Evolutionary conservation across 1,140 invertebrate species (phyloP), one percentile per base, ranked within the genome.

Genomic region (Bombus sylvicola): DNA sequence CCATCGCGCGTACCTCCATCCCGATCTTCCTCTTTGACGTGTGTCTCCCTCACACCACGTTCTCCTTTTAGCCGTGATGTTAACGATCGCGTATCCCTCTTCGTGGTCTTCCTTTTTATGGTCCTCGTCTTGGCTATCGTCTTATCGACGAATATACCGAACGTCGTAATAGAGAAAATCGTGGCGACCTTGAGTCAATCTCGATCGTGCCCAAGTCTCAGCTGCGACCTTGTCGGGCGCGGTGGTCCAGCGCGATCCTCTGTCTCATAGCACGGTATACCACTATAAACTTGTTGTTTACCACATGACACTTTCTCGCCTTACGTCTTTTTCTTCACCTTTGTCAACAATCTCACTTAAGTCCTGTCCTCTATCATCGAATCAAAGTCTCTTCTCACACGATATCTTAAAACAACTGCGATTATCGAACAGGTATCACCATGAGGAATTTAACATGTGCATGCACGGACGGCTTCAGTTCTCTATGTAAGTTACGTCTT

Each of bases 1-100:
- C 95, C 94, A 95, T 95, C 74, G 93, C 93, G 72, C 94, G 92
- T 79, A 95, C 94, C 91, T 95, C 95, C 95, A 95, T 95, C 89
- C 91, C 94, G 91, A 64, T 74, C 37, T 66, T n/a, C 18, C 13
- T 41, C 34, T 22, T 4, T 22, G 15, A 25, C 3, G 28, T 43
- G 64, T 31, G 6, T 53, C 43, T 34, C 62, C 74, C 37, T 31
- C 12, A 37, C 81, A 15, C 39, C 68, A 39, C 47, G 71, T 18
- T 37, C 76, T 77, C 31, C 66, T 39, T 25, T 25, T 77, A 62
- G 41, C 73, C 81, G 82, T 69, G 74, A 62, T 47, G 66, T 28
- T 59, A 41, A 22, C 73, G 72, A 41, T 66, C 22, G 57, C 37
- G 66, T 78, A 73, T 37, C 31, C 59, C 39, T 78, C 78, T n/a